Evolutionary conservation across 2,797 vertebrate species (phyloP), one percentile per base, ranked within the genome.

Genomic region (Neosilurus hyrtlii): DNA sequence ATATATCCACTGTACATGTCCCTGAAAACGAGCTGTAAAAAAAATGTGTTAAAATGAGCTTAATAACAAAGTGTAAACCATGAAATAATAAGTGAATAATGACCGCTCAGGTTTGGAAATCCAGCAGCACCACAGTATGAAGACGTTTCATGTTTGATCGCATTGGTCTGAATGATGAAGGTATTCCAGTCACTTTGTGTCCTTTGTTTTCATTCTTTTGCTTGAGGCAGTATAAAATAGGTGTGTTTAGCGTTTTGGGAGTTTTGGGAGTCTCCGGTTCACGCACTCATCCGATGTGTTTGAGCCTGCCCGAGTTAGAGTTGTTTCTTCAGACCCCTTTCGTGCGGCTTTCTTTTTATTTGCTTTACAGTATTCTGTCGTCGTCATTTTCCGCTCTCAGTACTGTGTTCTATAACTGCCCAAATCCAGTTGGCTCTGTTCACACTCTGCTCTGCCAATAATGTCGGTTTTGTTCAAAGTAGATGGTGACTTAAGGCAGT

Each of bases 381-480:
- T 79, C 81, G 61, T 65, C 6, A 22, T 74, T 61, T 78, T 71
- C 82, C 62, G 65, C 57, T 49, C 37, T 62, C 37, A 49, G 52
- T 26, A 72, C 52, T 75, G 20, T 1, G 24, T 30, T 56, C 51
- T 56, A 14, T n/a, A 75, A n/a, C 73, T 75, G 73, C 78, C 59
- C 76, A 70, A 71, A 65, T 80, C 61, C 49, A 20, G 70, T 86
- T 62, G 67, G 65, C 43, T 72, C 76, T 51, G 6, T 74, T 84
- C 26, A 56, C 56, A 54, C 35, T 24, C 62, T 20, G 37, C 75
- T 80, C 67, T 80, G 57, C 70, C 71, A 24, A 79, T 85, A 88
- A 87, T 84, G 79, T 24, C 52, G 14, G 57, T 74, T 85, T 87
- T 86, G 84, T 89, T 85, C 26, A 26, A 80, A 56, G n/a, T 65